These are phyloP conservation scores for Andrena marginata DNA, from an alignment of 2,888 invertebrate genomes.

Conservation along the genomic window DNA sequence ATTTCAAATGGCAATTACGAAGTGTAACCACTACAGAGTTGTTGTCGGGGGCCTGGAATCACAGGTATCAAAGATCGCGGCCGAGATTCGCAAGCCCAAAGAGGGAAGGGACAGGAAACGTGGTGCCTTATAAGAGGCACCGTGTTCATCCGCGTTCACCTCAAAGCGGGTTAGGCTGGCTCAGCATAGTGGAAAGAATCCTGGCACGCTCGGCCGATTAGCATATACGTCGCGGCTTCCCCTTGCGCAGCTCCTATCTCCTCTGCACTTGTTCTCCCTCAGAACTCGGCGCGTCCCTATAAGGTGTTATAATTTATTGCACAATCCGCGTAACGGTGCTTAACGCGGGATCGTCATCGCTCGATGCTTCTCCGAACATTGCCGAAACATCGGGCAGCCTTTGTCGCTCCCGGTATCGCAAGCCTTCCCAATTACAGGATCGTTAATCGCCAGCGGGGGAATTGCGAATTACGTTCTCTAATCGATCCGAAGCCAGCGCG, in stretches of 20 bases:
- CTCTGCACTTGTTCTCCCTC: constrained; percentile 65
- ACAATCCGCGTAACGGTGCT: constrained; percentile 52
- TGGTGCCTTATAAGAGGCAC: constrained; percentile 61
- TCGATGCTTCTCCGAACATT: constrained; percentile 4
- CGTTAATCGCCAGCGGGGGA: not conserved
- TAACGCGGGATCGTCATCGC: constrained; percentile 46
- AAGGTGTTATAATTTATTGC: constrained; percentile 72
- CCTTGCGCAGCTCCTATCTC: constrained; percentile 53
- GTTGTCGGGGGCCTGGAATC: constrained; percentile 1
- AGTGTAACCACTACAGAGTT: not conserved
- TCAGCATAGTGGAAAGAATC: constrained; percentile 63
- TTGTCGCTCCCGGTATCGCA: too few species aligned
- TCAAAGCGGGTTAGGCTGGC: constrained; percentile 71
- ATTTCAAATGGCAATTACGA: constrained; percentile 13
- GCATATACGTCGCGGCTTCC: constrained; percentile 70
- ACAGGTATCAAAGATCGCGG: constrained; percentile 15
- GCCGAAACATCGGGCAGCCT: too few species aligned
- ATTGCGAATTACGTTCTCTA: not conserved
- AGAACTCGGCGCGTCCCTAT: constrained; percentile 53
- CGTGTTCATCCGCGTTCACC: constrained; percentile 64
- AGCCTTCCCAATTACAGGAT: not conserved
- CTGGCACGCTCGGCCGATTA: constrained; percentile 75
- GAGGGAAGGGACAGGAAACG: constrained; percentile 38
- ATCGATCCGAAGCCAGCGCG: not conserved
- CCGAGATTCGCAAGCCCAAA: constrained; percentile 16